Conservation (phyloP, 2,797 vertebrate genomes). For the Streptopelia turtur region DNA sequence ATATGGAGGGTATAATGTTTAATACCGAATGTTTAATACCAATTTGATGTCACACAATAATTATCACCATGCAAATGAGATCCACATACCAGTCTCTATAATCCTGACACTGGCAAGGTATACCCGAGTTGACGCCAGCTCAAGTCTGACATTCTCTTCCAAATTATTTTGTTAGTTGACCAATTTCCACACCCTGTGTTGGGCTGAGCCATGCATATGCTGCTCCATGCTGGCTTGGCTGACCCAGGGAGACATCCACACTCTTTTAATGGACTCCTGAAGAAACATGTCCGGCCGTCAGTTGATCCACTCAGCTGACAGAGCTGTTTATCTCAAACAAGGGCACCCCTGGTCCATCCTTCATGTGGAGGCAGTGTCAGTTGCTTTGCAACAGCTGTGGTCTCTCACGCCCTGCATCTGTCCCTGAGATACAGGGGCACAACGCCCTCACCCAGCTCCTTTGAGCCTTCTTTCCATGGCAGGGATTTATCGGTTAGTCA, state of each 20-base stretch:
- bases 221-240: not conserved
- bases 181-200: not conserved
- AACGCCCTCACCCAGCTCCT: not conserved
- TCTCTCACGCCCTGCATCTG: not conserved
- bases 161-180: not conserved
- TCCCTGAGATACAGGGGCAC: not conserved
- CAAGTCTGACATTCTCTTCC: not conserved
- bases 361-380: not conserved
- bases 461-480: not conserved
- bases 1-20: not conserved
- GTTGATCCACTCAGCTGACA: not conserved
- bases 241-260: not conserved
- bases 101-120: accelerated
- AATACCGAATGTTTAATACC: not conserved
- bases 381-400: not conserved
- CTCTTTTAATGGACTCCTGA: not conserved
- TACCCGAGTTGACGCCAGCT: not conserved
- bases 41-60: not conserved
- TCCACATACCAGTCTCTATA: not conserved
- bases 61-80: not conserved
- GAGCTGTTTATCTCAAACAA: not conserved
- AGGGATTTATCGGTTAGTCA: not conserved
- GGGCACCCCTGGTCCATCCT: not conserved
- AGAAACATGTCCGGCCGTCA: not conserved
- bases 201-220: not conserved